phyloP scores from a whole-genome alignment of 92 coral and sea anemone species.

The Muricea muricata region DNA sequence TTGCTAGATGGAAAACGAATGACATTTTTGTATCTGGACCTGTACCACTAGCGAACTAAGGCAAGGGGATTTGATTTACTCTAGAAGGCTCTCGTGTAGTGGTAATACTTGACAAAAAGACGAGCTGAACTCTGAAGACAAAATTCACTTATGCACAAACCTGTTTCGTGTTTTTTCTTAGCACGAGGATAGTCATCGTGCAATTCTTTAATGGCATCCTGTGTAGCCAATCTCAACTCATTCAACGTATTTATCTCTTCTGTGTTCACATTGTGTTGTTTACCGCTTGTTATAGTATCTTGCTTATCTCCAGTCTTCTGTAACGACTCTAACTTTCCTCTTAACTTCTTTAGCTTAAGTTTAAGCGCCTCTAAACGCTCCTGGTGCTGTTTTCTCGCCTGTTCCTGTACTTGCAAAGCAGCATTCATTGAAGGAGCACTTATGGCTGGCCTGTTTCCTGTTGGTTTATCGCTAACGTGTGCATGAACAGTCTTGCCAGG shows the following conservation, averaged over 20 bases:
- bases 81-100: no score
- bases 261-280: constrained; percentile 33
- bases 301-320: constrained; percentile 20
- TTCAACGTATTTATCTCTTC: constrained; percentile 34
- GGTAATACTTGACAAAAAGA: no score
- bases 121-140: no score
- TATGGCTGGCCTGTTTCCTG: constrained; percentile 32
- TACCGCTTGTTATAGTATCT: not conserved
- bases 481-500: constrained; percentile 96
- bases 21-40: not conserved
- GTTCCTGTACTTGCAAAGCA: constrained; percentile 75
- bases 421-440: constrained; percentile 67
- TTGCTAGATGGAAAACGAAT: not conserved
- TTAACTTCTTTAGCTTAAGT: constrained; percentile 74
- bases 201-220: constrained; percentile 37
- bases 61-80: not conserved
- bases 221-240: constrained; percentile 31
- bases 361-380: constrained; percentile 73
- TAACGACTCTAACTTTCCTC: constrained; percentile 41
- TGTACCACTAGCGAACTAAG: not conserved
- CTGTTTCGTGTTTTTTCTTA: constrained; percentile 1
- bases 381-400: constrained; percentile 84
- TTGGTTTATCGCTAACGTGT: constrained; percentile 96
- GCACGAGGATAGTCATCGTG: constrained; percentile 10
- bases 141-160: not conserved